A percentile compares a stretch with the other conserved stretches of the same genome.
Conservation (phyloP, 2,797 vertebrate species). For the Peromyscus aztecus region DNA sequence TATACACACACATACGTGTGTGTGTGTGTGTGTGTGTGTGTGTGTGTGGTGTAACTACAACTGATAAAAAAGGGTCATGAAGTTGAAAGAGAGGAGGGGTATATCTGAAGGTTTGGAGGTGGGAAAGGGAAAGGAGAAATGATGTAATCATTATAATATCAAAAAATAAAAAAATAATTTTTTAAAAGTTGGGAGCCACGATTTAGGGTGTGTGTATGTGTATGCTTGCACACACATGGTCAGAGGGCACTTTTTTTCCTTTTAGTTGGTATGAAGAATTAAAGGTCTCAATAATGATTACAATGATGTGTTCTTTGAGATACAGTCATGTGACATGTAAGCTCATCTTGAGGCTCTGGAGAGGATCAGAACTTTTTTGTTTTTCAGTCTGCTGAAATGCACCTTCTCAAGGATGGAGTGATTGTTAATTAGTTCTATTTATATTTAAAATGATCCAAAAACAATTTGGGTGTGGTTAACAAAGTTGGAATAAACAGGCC, state of each 20-base stretch:
- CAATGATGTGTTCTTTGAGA: background rate
- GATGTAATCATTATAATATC: background rate
- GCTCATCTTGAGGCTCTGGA: background rate
- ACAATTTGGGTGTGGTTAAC: background rate
- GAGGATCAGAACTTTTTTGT: background rate
- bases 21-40: background rate
- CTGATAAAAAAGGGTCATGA: background rate
- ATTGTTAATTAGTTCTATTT: background rate
- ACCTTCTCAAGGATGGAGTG: background rate
- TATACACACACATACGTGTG: background rate
- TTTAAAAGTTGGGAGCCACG: background rate
- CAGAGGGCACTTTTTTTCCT: background rate
- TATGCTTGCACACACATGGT: background rate
- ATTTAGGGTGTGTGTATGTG: background rate
- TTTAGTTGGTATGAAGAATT: background rate
- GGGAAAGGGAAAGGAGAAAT: background rate
- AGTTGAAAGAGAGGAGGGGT: background rate
- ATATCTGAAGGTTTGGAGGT: background rate
- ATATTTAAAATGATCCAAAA: background rate
- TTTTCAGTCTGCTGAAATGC: background rate
- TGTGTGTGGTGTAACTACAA: background rate
- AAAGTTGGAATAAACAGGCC: conserved; percentile 1
- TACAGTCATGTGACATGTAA: background rate
- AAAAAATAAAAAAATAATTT: background rate
- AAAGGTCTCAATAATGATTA: background rate